Evolutionary conservation across 1,140 invertebrate genomes (phyloP), one percentile per base, ranked within the genome.

Genomic region (Nilaparvata lugens): DNA sequence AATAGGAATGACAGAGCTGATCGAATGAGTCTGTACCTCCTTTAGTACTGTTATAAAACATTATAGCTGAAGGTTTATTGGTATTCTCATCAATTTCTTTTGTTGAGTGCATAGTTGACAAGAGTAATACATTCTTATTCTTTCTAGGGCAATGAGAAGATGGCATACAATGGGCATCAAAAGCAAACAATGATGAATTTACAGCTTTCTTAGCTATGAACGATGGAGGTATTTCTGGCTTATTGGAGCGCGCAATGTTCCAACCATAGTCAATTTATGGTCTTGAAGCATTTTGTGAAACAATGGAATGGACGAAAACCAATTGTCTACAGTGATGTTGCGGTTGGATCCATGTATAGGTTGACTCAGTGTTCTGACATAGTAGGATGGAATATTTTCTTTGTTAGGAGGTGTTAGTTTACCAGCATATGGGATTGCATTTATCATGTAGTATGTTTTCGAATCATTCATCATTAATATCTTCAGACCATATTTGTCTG

Each of bases 11-110:
- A 11, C 45, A 48, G 5, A 48, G 21, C 21, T 48, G 45, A 23
- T 78, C 73, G 18, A 78, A 69, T 9, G 62, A 67, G 64, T 78
- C 76, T 0, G 78, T 76, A 6, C 70, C 75, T 19, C 72, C 73
- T 70, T 75, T 78, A 18, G 72, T 75, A n/a, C 45, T 35, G 62
- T 79, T 75, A 64, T 78, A 78, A 55, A 68, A 69, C 6, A 62
- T 31, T 40, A 76, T 67, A 25, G 78, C 73, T 31, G 75, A 66
- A 48, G 73, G 73, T 57, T 73, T 75, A 31, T 67, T 55, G 18
- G 56, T 58, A 35, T 14, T 19, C 51, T 43, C 62, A 24, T 63
- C 64, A 62, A 61, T 66, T 55, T 38, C 21, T 43, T 42, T 21
- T n/a, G 16, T 31, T 51, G 28, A 16, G 18, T 70, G 69, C 66